These are phyloP conservation scores for Pseudois nayaur DNA, from an alignment of 2,113 vertebrate genomes.

Conservation along the genomic window DNA sequence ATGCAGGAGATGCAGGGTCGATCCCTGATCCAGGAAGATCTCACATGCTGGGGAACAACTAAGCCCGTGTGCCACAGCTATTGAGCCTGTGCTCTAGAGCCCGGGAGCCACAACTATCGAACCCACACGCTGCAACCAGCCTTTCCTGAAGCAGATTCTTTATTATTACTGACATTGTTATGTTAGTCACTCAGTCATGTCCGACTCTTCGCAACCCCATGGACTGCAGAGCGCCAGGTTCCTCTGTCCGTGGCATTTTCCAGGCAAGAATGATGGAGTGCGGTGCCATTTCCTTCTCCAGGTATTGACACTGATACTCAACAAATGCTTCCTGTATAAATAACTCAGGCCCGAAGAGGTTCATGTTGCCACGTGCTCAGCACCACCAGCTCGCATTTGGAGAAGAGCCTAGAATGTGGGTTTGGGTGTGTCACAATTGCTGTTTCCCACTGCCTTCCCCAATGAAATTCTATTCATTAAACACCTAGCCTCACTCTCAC, in stretches of 20 bases:
- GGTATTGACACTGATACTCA: background rate
- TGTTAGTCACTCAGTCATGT: fast-evolving
- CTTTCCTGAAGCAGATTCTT: background rate
- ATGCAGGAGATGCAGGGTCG: fast-evolving
- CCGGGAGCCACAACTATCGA: background rate
- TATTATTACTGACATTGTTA: background rate
- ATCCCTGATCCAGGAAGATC: background rate
- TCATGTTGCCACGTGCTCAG: background rate
- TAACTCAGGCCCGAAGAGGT: background rate
- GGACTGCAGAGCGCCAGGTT: background rate
- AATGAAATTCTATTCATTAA: background rate
- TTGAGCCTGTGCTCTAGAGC: background rate
- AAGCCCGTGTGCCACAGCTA: fast-evolving
- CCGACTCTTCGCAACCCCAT: background rate
- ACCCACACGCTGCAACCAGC: background rate
- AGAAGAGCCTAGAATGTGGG: background rate
- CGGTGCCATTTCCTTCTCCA: background rate
- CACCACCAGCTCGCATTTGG: background rate
- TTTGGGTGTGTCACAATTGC: background rate
- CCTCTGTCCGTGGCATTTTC: background rate
- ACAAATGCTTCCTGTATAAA: background rate
- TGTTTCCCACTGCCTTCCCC: background rate
- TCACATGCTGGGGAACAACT: background rate
- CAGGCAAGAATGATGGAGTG: background rate
- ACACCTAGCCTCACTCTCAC: background rate